Base-by-base conservation (phyloP, 2,888 invertebrate genomes). In the Pseudanteris insignis region DNA sequence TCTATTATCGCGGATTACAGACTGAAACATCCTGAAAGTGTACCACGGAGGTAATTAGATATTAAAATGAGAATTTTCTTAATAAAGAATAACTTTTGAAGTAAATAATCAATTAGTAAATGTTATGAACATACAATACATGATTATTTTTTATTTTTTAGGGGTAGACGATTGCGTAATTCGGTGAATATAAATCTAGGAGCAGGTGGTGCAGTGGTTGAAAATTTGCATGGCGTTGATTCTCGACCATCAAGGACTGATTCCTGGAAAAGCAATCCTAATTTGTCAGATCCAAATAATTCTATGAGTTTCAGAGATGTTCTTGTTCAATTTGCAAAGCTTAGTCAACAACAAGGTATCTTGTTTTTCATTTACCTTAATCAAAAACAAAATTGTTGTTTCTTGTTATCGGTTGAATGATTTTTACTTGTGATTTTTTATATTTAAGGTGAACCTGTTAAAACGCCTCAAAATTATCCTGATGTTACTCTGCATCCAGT, bases 1-100 rank as follows among this genome's bases (percentile, higher is more conserved):
- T 89, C 90, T 2, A 89, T 92, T 48, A 90, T 91, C 71, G 91
- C 90, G 0, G 91, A 91, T 74, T 90, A 90, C 72, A 85, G 90
- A 65, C 88, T 89, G 64, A 83, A 88, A 65, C 89, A 91, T 79
- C 89, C 90, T 0, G 90, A 91, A 65, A 82, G 86, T 2, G 86
- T 89, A 0, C 90, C 90, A 0, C 80, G 89, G 66, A 84, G 89
- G 73, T 78, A 65, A 66, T 18, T n/a, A n/a, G n/a, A n/a, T n/a
- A n/a, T n/a, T n/a, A n/a, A n/a, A n/a, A n/a, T n/a, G n/a, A n/a
- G n/a, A n/a, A n/a, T n/a, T n/a, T n/a, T n/a, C n/a, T n/a, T n/a
- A n/a, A n/a, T n/a, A n/a, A n/a, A n/a, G n/a, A n/a, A n/a, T n/a
- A n/a, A n/a, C n/a, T n/a, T n/a, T n/a, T n/a, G n/a, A n/a, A n/a